Percentiles rank a stretch among this genome's conserved stretches.
These are phyloP conservation scores for Hippopotamus amphibius DNA, from an alignment of 2,113 vertebrate genomes.

Conservation along the genomic window DNA sequence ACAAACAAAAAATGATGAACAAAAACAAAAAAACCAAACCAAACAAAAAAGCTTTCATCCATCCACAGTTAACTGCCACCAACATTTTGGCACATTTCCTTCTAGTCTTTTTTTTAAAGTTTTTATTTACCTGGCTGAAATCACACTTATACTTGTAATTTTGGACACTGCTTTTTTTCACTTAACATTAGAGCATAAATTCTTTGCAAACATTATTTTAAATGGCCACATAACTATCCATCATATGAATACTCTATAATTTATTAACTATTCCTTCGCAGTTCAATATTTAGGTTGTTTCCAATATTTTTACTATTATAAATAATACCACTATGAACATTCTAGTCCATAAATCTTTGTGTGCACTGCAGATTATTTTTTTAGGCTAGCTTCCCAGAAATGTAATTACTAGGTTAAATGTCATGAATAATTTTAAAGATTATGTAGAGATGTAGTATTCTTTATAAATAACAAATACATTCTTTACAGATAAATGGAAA, in stretches of 20 bases:
- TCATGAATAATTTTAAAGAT: conserved; percentile 66
- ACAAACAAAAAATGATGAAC: neutral
- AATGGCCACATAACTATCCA: conserved; percentile 30
- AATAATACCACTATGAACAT: conserved; percentile 61
- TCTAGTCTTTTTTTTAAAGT: neutral
- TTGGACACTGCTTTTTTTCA: conserved; percentile 6
- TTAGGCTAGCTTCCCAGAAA: conserved; percentile 74
- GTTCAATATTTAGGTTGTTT: conserved; percentile 61
- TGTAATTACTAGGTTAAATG: conserved; percentile 64
- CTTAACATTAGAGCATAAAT: conserved; percentile 51
- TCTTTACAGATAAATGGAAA: conserved; percentile 49
- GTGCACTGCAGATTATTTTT: conserved; percentile 50
- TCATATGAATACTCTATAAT: conserved; percentile 43
- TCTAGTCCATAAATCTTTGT: conserved; percentile 60
- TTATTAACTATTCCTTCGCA: conserved; percentile 47
- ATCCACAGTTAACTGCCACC: neutral
- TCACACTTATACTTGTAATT: conserved; percentile 13
- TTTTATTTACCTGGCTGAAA: conserved; percentile 58
- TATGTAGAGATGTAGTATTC: conserved; percentile 26
- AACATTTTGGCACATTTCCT: conserved; percentile 31
- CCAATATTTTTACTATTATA: conserved; percentile 58
- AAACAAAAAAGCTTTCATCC: neutral
- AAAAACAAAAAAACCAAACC: neutral
- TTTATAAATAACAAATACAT: conserved; percentile 57
- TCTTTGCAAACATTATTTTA: conserved; percentile 39